Percentiles rank a stretch among this genome's conserved stretches.
These are phyloP conservation scores for Sorex maritimensis DNA, from an alignment of 2,797 vertebrate genomes.

Conservation along the genomic window DNA sequence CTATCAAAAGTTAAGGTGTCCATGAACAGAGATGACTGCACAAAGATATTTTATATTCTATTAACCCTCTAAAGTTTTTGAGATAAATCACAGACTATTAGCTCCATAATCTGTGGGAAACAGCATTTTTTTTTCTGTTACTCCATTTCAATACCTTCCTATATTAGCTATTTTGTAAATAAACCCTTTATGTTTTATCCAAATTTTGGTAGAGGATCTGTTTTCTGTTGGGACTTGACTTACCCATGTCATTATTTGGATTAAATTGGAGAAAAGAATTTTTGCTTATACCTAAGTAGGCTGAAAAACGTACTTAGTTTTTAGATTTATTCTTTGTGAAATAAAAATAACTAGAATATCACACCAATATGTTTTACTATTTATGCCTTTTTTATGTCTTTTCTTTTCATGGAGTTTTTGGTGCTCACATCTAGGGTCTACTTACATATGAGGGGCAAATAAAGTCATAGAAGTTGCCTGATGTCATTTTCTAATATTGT, in stretches of 20 bases:
- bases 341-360: not conserved
- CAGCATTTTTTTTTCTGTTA: not conserved
- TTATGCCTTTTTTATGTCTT: no score
- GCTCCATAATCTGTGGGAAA: not conserved
- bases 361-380: not conserved
- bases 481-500: no score
- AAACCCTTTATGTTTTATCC: not conserved
- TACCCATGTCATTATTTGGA: not conserved
- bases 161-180: not conserved
- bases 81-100: not conserved
- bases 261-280: not conserved
- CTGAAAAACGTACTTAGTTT: not conserved
- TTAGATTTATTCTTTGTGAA: not conserved
- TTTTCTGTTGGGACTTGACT: not conserved
- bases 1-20: not conserved
- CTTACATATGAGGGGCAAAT: no score
- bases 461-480: no score
- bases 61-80: not conserved
- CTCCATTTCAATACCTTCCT: not conserved
- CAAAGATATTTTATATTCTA: not conserved
- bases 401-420: no score
- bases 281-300: not conserved
- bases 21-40: not conserved
- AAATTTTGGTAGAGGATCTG: not conserved
- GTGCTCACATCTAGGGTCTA: no score